Evolutionary conservation across 1,140 invertebrate genomes (phyloP).

Genomic region (Bombus confusus): DNA sequence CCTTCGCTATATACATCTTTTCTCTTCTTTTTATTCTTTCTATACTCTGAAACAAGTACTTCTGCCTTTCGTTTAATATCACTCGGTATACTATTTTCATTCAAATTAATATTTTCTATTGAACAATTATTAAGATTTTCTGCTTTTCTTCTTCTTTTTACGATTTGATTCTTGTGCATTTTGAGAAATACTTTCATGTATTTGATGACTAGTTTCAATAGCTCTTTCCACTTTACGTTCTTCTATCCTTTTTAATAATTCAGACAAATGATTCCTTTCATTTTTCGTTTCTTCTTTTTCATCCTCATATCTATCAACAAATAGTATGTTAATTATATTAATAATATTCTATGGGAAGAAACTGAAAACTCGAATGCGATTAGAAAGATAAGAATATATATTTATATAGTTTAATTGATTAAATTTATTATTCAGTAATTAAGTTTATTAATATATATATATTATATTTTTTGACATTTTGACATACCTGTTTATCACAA

Average conservation of each 20-base stretch:
- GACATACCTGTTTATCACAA: conserved; percentile 82
- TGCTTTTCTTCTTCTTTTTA: not conserved
- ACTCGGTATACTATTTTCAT: not conserved
- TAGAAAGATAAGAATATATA: not conserved
- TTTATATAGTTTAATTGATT: conserved; percentile 12
- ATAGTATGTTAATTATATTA: conserved; percentile 32
- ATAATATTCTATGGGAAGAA: not conserved
- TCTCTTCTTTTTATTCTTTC: conserved; percentile 38
- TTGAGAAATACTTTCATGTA: not conserved
- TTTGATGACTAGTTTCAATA: conserved; percentile 3
- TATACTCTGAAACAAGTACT: not conserved
- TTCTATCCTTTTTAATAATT: conserved; percentile 84
- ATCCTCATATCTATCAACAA: conserved; percentile 79
- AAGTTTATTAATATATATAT: not conserved
- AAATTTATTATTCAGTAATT: conserved; percentile 24
- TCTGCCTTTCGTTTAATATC: not conserved
- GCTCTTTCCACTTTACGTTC: conserved; percentile 76
- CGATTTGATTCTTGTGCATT: not conserved
- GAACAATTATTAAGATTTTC: not conserved
- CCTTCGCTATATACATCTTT: not conserved
- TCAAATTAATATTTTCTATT: not conserved
- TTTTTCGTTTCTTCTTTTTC: conserved; percentile 74
- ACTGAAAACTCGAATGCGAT: not conserved
- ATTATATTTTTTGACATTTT: not conserved
- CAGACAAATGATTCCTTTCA: conserved; percentile 84